Evolutionary conservation across 2,888 invertebrate species (phyloP), one percentile per base, ranked within the genome.

Genomic region (Leuctra nigra): DNA sequence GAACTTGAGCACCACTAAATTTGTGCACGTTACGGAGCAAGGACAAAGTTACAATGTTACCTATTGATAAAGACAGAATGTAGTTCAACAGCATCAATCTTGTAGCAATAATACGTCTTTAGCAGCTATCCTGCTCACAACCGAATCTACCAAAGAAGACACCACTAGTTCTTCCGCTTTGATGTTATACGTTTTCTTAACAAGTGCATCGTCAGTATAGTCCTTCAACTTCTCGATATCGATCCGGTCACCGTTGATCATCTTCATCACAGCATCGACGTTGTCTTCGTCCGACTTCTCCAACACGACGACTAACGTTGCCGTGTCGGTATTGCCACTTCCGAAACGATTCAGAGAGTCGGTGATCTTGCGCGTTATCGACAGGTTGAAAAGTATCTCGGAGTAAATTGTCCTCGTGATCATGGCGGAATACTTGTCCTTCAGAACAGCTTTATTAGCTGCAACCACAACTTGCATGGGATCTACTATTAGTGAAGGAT

Each of bases 331-430:
- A 54, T 77, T 77, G 46, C 71, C 68, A 16, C 83, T 75, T 1
- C 86, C 85, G 70, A 86, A 87, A 59, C 75, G 81, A 52, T 68
- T 73, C 50, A 88, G 72, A 59, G 87, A 84, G 61, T 81, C 80
- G 2, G 81, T 76, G 61, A 87, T 87, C 64, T 84, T 86, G 66
- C 80, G 84, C 0, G 84, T 79, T 1, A 80, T 69, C 0, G 86
- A 86, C 58, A 87, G 71, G 68, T 83, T 83, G 66, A 77, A 87
- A 16, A 87, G 66, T 48, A 86, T 75, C 70, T 87, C 87, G 0
- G 83, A 78, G 66, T 74, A 81, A 1, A 86, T 65, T 7, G 75
- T 78, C 64, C 77, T 79, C 0, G 87, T 87, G 0, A 78, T 78
- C 67, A 83, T 70, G 33, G 68, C 70, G 11, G 69, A 68, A 1